Conservation (phyloP, 1,140 invertebrate genomes). For the Drosophila nasuta region DNA sequence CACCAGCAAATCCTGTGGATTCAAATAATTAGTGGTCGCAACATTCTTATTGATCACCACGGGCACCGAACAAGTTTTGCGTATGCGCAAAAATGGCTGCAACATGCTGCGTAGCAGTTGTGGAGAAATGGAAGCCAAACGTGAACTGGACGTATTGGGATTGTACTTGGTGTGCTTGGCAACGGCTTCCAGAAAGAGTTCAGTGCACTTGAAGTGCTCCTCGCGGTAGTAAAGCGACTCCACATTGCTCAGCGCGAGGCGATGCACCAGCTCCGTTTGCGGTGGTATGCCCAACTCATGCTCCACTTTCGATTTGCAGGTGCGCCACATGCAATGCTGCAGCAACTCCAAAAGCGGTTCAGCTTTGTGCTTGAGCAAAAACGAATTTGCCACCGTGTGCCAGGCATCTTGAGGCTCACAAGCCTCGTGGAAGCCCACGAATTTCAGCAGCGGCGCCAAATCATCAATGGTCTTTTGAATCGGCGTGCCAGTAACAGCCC, state of each 20-base stretch:
- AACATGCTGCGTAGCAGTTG: slow-evolving; percentile 84
- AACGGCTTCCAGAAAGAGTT: slow-evolving; percentile 53
- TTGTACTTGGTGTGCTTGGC: slow-evolving; percentile 56
- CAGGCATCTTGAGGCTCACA: slow-evolving; percentile 84
- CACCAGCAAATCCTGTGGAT: slow-evolving; percentile 88
- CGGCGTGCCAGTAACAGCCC: slow-evolving; percentile 93
- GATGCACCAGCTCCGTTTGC: slow-evolving; percentile 85
- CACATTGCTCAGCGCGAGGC: slow-evolving; percentile 85
- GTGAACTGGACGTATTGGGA: slow-evolving; percentile 29
- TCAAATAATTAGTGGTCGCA: slow-evolving; percentile 59
- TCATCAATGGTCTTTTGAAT: slow-evolving; percentile 88
- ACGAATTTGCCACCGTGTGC: slow-evolving; percentile 87
- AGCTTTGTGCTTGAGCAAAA: slow-evolving; percentile 73
- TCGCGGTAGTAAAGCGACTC: slow-evolving; percentile 86
- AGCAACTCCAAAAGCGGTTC: slow-evolving; percentile 86
- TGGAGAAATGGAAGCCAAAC: slow-evolving; percentile 60
- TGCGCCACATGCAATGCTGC: slow-evolving; percentile 90
- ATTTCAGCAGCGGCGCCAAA: slow-evolving; percentile 90
- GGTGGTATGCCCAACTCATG: slow-evolving; percentile 86
- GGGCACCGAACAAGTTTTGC: slow-evolving; percentile 91
- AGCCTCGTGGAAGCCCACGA: slow-evolving; percentile 85
- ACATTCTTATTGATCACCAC: slow-evolving; percentile 83
- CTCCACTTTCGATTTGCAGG: slow-evolving; percentile 87
- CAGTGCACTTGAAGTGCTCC: slow-evolving; percentile 83
- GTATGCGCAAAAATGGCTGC: slow-evolving; percentile 88